A percentile compares a stretch with the other conserved stretches of the same genome.
phyloP scores from a whole-genome alignment of 2,888 invertebrate species.

The Ischnus inquisitorius region DNA sequence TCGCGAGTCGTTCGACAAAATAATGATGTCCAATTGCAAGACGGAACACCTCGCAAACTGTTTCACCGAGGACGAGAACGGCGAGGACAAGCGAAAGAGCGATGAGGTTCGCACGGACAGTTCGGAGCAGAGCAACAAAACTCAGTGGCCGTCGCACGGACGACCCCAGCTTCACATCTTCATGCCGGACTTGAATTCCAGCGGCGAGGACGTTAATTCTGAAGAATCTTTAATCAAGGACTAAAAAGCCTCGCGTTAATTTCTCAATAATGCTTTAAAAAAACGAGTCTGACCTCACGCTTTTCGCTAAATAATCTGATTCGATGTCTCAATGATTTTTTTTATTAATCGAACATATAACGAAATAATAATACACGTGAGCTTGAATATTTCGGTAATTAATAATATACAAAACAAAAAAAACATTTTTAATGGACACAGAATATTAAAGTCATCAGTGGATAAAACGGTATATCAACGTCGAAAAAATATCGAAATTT shows the following conservation, averaged over 20 bases:
- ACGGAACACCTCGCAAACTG: slow-evolving; percentile 26
- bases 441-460: background rate
- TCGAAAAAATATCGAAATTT: slow-evolving; percentile 11
- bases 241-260: slow-evolving; percentile 61
- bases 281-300: background rate
- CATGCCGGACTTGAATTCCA: slow-evolving; percentile 79
- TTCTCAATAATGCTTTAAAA: slow-evolving; percentile 18
- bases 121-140: slow-evolving; percentile 39
- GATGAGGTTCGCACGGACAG: slow-evolving; percentile 34
- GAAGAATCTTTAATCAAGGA: slow-evolving; percentile 76
- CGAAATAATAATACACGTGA: slow-evolving; percentile 10
- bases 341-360: slow-evolving; percentile 27
- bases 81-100: slow-evolving; percentile 10
- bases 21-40: slow-evolving; percentile 31
- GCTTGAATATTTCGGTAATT: slow-evolving; percentile 2
- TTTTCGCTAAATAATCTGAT: slow-evolving; percentile 39
- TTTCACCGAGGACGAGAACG: background rate
- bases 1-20: slow-evolving; percentile 38
- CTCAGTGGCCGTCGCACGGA: slow-evolving; percentile 74
- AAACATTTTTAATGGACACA: background rate
- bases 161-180: slow-evolving; percentile 86
- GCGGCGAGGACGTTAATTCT: slow-evolving; percentile 76
- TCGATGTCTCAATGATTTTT: slow-evolving; percentile 20
- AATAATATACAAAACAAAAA: slow-evolving; percentile 12
- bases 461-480: slow-evolving; percentile 25